Base-by-base conservation (phyloP, 2,797 vertebrate genomes). In the Danionella dracula region DNA sequence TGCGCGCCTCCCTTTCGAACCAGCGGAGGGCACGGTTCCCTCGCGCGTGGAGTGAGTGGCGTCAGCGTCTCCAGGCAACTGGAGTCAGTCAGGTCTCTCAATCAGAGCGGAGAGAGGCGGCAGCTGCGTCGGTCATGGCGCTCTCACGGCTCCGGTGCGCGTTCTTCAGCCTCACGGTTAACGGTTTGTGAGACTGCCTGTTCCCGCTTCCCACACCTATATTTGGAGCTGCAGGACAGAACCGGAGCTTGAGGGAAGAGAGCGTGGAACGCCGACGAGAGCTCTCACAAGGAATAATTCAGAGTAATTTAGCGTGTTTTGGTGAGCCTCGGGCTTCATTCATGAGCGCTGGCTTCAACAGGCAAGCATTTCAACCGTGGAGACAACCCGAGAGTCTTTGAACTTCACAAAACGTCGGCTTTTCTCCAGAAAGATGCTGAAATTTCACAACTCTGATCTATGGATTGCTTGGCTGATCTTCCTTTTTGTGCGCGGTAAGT, bases 381-480 rank as follows among this genome's bases (percentile, higher is more conserved):
- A 75, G 64, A 15, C 17, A 13, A 27, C 37, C 1, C 27, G 51
- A 72, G 71, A 66, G 49, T 68, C 46, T 66, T 48, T 66, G 48
- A 66, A 60, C 32, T 40, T 35, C 5, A 11, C 2, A 2, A 20
- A 11, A 17, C 32, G 54, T 44, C 46, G 34, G 20, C 1, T 65
- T 65, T 15, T 31, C 37, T 49, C 7, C 4, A 1, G 21, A 11
- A 75, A 84, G 69, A 91, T 90, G 89, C 76, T 88, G 84, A 90
- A 86, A 83, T 88, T 86, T 70, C 86, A 88, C n/a, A 90, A 89
- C 79, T 88, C 86, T 72, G 88, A 90, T 75, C 83, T 91, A 57
- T 90, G 89, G 90, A 91, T 90, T 76, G 87, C 89, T 78, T 91
- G 90, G 90, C 74, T 86, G 81, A 34, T 86, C 57, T 35, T 90